Evolutionary conservation across 2,113 vertebrate species (phyloP), one percentile per base, ranked within the genome.

Genomic region (Apteryx owenii): DNA sequence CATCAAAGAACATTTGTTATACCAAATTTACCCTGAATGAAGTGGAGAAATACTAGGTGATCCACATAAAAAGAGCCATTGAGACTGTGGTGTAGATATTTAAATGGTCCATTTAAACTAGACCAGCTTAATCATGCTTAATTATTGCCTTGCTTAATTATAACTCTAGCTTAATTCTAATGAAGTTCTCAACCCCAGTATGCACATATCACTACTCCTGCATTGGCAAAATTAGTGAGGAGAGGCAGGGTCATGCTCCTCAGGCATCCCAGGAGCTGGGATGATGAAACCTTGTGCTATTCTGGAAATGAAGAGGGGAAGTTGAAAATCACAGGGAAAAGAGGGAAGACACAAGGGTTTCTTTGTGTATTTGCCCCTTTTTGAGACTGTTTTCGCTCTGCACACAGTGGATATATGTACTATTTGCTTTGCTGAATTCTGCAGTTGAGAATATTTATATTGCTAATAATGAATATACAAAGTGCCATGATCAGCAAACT

Each of bases 401-500:
- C 71, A 85, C 61, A 56, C 16, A 84, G 31, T 20, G 61, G 51
- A 42, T 14, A 77, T 58, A 81, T 1, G 2, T 73, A 80, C 33
- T 76, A 23, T 89, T 93, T 65, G 16, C 72, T 88, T 82, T 83
- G 50, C 48, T 78, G 81, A 93, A 95, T 91, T 96, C 90, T 92
- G 56, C 64, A 93, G 20, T 0, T 68, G 66, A 90, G 96, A 96
- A 71, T 81, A 84, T 50, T 93, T 79, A 60, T 38, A 40, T 10
- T 58, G 53, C 31, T 89, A 78, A 61, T 31, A 54, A 83, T 29
- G 60, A 69, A 70, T 9, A 89, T 18, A 12, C 80, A 85, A 95
- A 78, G 73, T 28, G 71, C 69, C 53, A 16, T 20, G 22, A 29
- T 56, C 25, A 48, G 85, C 38, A 65, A 91, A 85, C 29, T 6